phyloP scores from a whole-genome alignment of 2,113 vertebrate genomes.

The Phoenicopterus ruber region DNA sequence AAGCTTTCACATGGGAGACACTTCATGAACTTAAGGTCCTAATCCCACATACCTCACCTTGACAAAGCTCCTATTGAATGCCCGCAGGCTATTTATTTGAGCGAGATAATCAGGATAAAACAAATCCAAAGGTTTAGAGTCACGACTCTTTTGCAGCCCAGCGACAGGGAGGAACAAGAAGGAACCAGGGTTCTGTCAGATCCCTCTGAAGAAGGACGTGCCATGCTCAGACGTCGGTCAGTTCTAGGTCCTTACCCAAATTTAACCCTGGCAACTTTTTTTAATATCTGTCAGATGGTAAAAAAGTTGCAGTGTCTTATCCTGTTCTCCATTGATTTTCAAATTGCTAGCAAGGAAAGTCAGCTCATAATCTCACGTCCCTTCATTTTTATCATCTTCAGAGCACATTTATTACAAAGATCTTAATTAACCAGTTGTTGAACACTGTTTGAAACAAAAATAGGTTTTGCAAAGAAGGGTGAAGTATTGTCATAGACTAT shows the following conservation, averaged over 20 bases:
- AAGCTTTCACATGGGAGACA: neutral
- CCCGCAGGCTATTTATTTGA: neutral
- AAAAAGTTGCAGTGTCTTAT: neutral
- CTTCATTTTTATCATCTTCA: neutral
- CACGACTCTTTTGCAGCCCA: fast-evolving
- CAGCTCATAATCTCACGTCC: neutral
- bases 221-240: neutral
- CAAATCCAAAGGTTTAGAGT: neutral
- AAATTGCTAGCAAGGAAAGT: neutral
- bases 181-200: neutral
- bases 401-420: neutral
- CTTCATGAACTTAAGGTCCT: neutral
- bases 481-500: neutral
- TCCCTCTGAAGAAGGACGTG: neutral
- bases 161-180: neutral
- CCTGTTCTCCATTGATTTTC: neutral
- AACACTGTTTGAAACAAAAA: neutral
- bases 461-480: neutral
- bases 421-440: neutral
- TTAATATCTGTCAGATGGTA: neutral
- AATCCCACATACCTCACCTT: neutral
- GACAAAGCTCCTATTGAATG: neutral
- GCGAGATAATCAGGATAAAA: neutral
- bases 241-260: neutral
- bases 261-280: neutral